Evolutionary conservation across 2,888 invertebrate genomes (phyloP).

Genomic region (Dasypolia templi): DNA sequence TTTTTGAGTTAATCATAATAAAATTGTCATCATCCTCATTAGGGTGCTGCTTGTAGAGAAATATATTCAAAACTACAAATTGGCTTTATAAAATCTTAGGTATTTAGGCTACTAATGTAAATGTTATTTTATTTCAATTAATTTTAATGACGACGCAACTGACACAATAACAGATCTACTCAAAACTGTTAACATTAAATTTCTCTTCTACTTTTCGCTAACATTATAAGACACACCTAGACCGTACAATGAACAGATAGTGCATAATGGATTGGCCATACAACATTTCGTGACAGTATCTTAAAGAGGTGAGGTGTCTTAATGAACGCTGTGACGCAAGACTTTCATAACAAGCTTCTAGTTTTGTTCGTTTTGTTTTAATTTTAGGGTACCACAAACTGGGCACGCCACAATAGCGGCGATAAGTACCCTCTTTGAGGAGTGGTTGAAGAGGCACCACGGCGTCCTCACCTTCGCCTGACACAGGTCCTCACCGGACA

Average conservation of each 20-base stretch:
- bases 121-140: background rate
- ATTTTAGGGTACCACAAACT: no score
- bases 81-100: background rate
- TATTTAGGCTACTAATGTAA: background rate
- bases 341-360: constrained; percentile 49
- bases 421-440: no score
- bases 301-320: constrained; percentile 27
- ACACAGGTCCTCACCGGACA: no score
- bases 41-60: no score
- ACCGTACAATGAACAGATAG: background rate
- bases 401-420: no score
- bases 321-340: constrained; percentile 45
- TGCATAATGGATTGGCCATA: background rate
- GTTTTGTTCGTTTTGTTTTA: constrained; percentile 33
- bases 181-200: background rate
- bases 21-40: no score
- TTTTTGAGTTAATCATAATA: no score
- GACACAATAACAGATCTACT: no score
- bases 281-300: constrained; percentile 28
- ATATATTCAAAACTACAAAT: background rate
- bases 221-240: background rate
- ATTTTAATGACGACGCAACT: background rate
- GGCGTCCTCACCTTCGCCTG: no score
- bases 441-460: no score
- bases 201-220: no score